phyloP scores from a whole-genome alignment of 2,888 invertebrate genomes.

The Carabus problematicus region DNA sequence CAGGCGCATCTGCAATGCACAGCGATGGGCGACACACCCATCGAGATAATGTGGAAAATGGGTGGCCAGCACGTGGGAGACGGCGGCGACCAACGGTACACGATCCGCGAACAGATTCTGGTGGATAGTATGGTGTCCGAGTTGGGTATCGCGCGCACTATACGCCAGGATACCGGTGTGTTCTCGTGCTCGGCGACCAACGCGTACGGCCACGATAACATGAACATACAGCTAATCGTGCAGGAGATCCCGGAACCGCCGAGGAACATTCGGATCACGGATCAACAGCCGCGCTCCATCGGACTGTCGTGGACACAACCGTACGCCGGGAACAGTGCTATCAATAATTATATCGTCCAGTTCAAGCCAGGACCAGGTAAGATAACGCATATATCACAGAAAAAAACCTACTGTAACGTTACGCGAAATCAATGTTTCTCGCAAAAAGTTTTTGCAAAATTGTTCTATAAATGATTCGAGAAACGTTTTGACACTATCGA shows the following conservation, averaged over 20 bases:
- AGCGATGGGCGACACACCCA: constrained; percentile 85
- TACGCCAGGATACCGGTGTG: constrained; percentile 87
- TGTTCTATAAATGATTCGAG: no score
- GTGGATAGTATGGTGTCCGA: constrained; percentile 86
- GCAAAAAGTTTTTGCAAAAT: no score
- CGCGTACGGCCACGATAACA: constrained; percentile 88
- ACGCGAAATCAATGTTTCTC: no score
- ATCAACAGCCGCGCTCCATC: constrained; percentile 83
- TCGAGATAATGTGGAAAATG: constrained; percentile 84
- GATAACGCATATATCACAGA: constrained; percentile 16
- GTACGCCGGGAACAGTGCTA: constrained; percentile 87
- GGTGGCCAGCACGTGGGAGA: constrained; percentile 78
- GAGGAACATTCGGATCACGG: constrained; percentile 82
- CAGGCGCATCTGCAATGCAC: constrained; percentile 86
- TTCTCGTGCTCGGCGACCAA: constrained; percentile 89
- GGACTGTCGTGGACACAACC: constrained; percentile 90
- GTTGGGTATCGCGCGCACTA: constrained; percentile 82
- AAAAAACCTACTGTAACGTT: no score
- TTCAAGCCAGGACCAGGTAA: constrained; percentile 84
- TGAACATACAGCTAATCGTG: constrained; percentile 88
- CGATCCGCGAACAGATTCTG: constrained; percentile 77
- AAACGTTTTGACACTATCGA: not conserved
- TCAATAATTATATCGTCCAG: constrained; percentile 87
- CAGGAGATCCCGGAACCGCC: constrained; percentile 93
- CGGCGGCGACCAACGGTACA: constrained; percentile 76